Conservation (phyloP, 1,140 invertebrate species). For the Drosophila repletoides region DNA sequence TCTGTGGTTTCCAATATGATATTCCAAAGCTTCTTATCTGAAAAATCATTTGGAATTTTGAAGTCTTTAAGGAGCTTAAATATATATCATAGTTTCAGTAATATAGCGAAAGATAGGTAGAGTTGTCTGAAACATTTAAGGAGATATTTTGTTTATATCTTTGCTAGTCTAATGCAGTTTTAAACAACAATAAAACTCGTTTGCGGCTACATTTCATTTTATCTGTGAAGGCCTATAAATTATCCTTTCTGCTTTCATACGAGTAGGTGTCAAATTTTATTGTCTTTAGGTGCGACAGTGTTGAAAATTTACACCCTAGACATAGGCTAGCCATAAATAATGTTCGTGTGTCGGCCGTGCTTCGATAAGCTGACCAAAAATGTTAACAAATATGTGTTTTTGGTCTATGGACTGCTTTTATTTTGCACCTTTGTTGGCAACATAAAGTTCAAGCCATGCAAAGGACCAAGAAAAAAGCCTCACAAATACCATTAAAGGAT, state of each 20-base stretch:
- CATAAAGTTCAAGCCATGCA: conserved; percentile 15
- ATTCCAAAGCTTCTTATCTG: too few relatives aligned
- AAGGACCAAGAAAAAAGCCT: conserved; percentile 19
- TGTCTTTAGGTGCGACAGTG: conserved; percentile 38
- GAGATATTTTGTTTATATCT: too few relatives aligned
- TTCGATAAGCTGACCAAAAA: conserved; percentile 45
- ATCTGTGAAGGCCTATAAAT: conserved; percentile 19
- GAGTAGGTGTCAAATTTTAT: conserved; percentile 39
- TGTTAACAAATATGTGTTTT: conserved; percentile 33
- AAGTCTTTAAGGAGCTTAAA: too few relatives aligned
- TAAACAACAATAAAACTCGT: neutral
- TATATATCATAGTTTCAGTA: too few relatives aligned
- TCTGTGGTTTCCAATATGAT: too few relatives aligned
- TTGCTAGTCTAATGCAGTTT: neutral
- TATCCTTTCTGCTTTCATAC: conserved; percentile 20
- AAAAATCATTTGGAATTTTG: too few relatives aligned
- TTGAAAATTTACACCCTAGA: conserved; percentile 22
- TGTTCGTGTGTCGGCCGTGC: conserved; percentile 20
- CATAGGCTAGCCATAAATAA: conserved; percentile 41
- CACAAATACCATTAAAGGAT: conserved; percentile 5
- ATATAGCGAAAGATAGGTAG: too few relatives aligned
- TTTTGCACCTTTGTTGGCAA: conserved; percentile 30
- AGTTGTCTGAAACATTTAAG: too few relatives aligned
- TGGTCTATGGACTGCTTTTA: conserved; percentile 11
- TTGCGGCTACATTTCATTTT: conserved; percentile 5